Evolutionary conservation across 2,888 invertebrate species (phyloP).

Genomic region (Podotricha telesiphe): DNA sequence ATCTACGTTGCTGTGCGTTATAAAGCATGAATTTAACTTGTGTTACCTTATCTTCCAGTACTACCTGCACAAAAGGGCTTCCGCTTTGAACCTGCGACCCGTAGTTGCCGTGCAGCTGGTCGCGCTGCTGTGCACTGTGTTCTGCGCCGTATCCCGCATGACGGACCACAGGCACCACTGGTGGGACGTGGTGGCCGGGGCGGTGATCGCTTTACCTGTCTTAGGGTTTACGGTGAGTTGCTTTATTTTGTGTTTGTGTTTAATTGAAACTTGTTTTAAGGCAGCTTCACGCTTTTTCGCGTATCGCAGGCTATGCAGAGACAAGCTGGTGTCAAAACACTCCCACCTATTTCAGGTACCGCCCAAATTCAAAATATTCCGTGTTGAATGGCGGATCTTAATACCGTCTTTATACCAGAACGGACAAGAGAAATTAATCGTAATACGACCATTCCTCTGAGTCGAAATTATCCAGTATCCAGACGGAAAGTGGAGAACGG

Average conservation of each 20-base stretch:
- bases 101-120: conserved; percentile 78
- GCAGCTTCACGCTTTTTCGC: neutral
- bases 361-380: too few relatives aligned
- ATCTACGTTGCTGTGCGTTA: too few relatives aligned
- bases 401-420: too few relatives aligned
- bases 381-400: too few relatives aligned
- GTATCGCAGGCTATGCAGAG: too few relatives aligned
- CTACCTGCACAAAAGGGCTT: conserved; percentile 82
- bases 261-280: too few relatives aligned
- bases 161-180: conserved; percentile 89
- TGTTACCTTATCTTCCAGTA: conserved; percentile 78
- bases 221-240: conserved; percentile 73
- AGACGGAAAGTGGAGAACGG: too few relatives aligned
- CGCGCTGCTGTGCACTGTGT: conserved; percentile 77
- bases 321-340: too few relatives aligned
- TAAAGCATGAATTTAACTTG: too few relatives aligned
- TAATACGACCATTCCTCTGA: too few relatives aligned
- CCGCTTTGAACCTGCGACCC: conserved; percentile 38
- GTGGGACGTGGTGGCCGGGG: conserved; percentile 90
- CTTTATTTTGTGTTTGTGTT: neutral
- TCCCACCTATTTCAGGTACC: too few relatives aligned
- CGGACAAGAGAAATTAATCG: too few relatives aligned
- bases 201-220: conserved; percentile 78
- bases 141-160: conserved; percentile 85
- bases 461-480: neutral